Evolutionary conservation across 1,140 invertebrate species (phyloP), one percentile per base, ranked within the genome.

Genomic region (Acyrthosiphon pisum): DNA sequence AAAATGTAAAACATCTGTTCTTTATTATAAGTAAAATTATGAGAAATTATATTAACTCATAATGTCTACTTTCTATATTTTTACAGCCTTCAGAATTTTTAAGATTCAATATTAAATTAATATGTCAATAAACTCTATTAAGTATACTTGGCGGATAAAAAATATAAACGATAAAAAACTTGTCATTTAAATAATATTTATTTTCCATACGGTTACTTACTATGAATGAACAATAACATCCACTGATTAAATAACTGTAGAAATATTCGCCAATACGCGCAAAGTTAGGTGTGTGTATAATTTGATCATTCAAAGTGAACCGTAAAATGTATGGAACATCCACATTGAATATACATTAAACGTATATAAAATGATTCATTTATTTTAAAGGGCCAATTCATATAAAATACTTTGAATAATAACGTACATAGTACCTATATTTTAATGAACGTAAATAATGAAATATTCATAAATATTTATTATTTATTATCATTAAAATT

Each of bases 201-300:
- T 56, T 56, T 37, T n/a, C n/a, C 50, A 35, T 56, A 56, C 11
- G 37, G 9, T 41, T 89, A 88, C 30, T 44, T 90, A 90, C 20
- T 68, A 90, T 89, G 48, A 89, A 89, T 56, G 48, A 68, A 68
- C 53, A 68, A 68, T 60, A 90, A 90, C 68, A 44, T 90, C 53
- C 11, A 44, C 37, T 90, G 89, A 89, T 90, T 90, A 90, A 90
- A 60, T 90, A 90, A 90, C 30, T 68, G 37, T 30, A 68, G 22
- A 68, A 68, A 89, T 56, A 23, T 56, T 14, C 22, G 88, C 35
- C 35, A 89, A 50, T 87, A 56, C 48, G 35, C 84, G 9, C 18
- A 26, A 41, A 30, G 35, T 89, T 90, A 44, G 35, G 37, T 20
- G 37, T 44, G 53, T 90, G 53, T 90, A 90, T 90, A 90, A 90